Percentiles rank a stretch among this genome's conserved stretches.
phyloP scores from a whole-genome alignment of 2,113 vertebrate species.

The Tapirus terrestris region DNA sequence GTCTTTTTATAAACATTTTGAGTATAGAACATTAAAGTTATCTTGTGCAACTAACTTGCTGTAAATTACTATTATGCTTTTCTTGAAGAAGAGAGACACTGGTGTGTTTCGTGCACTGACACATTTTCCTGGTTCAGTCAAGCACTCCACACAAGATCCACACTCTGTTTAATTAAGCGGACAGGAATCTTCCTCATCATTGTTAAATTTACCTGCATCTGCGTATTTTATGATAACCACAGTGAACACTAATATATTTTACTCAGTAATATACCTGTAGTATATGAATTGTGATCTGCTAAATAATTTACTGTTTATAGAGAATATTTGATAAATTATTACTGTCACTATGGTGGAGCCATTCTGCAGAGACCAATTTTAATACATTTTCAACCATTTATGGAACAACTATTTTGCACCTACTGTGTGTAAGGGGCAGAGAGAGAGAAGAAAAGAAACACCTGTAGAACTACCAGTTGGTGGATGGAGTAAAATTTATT shows the following conservation, averaged over 20 bases:
- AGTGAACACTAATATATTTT: background rate
- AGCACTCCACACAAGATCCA: background rate
- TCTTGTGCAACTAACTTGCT: background rate
- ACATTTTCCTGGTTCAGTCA: background rate
- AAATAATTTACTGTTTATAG: slow-evolving; percentile 43
- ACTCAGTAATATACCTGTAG: background rate
- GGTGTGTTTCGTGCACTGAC: background rate
- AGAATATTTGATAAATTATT: slow-evolving; percentile 35
- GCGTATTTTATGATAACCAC: background rate
- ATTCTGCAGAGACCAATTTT: background rate
- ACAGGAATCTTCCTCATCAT: background rate
- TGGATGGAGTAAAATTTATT: background rate
- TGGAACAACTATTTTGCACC: background rate
- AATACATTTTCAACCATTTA: slow-evolving; percentile 7
- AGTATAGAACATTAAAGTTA: background rate
- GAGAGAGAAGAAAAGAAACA: background rate
- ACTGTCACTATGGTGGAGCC: background rate
- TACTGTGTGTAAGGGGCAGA: background rate
- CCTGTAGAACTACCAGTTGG: background rate
- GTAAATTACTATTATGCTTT: background rate
- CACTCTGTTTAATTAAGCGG: background rate
- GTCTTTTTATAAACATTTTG: background rate
- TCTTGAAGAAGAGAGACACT: background rate
- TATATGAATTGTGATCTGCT: background rate
- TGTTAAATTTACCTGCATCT: slow-evolving; percentile 10